phyloP scores from a whole-genome alignment of 2,888 invertebrate species.

The Nudaria mundana region DNA sequence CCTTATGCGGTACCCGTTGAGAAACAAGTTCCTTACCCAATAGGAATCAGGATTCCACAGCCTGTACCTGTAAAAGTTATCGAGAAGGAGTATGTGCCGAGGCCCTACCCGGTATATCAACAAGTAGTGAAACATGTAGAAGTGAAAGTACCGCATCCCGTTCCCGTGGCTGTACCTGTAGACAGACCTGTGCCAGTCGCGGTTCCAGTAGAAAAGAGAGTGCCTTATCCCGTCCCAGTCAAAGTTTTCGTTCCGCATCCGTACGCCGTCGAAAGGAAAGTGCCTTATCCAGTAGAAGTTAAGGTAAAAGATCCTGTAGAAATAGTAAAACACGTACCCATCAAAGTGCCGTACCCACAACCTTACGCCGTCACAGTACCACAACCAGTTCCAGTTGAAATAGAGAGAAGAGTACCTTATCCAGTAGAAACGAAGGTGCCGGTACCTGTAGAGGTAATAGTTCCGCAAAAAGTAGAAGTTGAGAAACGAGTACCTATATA shows the following conservation, averaged over 20 bases:
- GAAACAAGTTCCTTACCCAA: slow-evolving; percentile 73
- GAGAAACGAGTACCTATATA: slow-evolving; percentile 53
- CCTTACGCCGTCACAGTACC: slow-evolving; percentile 80
- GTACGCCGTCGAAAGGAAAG: slow-evolving; percentile 78
- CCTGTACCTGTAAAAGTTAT: slow-evolving; percentile 65
- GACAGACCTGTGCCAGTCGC: slow-evolving; percentile 66
- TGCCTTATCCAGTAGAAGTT: slow-evolving; percentile 74
- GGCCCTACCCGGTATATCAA: slow-evolving; percentile 62
- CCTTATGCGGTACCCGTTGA: slow-evolving; percentile 75
- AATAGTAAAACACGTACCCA: slow-evolving; percentile 66
- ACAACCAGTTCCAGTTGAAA: slow-evolving; percentile 69
- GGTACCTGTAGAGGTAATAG: slow-evolving; percentile 58
- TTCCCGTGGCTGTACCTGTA: slow-evolving; percentile 58
- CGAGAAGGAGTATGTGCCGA: no score
- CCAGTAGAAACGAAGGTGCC: slow-evolving; percentile 73
- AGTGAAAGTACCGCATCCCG: slow-evolving; percentile 65
- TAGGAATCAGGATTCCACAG: slow-evolving; percentile 68
- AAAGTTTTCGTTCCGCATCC: slow-evolving; percentile 70
- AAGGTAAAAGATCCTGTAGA: slow-evolving; percentile 69
- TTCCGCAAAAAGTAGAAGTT: slow-evolving; percentile 41
- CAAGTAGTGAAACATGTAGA: slow-evolving; percentile 67
- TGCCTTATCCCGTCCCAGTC: slow-evolving; percentile 68
- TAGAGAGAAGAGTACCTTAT: slow-evolving; percentile 71
- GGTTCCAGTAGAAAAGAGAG: slow-evolving; percentile 64
- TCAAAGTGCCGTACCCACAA: slow-evolving; percentile 64